phyloP scores from a whole-genome alignment of 2,113 vertebrate genomes.

The Amazona vittata region DNA sequence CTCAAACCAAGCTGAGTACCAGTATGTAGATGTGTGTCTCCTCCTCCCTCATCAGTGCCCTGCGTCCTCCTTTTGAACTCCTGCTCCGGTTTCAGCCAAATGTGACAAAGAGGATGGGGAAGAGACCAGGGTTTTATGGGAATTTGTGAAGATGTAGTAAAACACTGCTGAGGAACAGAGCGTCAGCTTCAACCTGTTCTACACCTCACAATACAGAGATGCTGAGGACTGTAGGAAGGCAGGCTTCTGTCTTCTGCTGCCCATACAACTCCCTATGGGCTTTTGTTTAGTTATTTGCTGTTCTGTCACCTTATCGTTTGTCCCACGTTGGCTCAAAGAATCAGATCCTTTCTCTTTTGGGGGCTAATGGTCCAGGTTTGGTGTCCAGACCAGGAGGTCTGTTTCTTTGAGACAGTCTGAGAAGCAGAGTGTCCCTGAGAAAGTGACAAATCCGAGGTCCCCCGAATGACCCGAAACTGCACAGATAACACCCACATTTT shows the following conservation, averaged over 20 bases:
- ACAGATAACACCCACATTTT: background rate
- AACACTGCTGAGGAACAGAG: background rate
- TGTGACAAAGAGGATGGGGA: fast-evolving
- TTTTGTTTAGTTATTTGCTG: background rate
- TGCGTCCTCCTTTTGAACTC: background rate
- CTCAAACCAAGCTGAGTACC: fast-evolving
- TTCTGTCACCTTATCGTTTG: background rate
- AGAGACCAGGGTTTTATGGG: background rate
- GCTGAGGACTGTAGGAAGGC: background rate
- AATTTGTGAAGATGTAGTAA: background rate
- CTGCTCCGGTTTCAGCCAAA: background rate
- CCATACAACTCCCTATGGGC: background rate
- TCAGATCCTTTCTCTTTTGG: background rate
- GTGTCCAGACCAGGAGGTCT: background rate
- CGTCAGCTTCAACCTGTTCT: fast-evolving
- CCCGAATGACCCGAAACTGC: background rate
- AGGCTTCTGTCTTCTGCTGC: background rate
- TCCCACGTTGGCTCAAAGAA: background rate
- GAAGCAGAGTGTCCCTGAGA: background rate
- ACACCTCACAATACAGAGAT: background rate
- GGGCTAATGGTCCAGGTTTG: fast-evolving
- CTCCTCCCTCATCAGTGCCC: background rate
- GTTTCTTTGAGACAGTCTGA: background rate
- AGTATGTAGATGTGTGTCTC: fast-evolving
- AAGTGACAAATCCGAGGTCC: background rate